Evolutionary conservation across 2,888 invertebrate species (phyloP).

Genomic region (Tortrix viridana): DNA sequence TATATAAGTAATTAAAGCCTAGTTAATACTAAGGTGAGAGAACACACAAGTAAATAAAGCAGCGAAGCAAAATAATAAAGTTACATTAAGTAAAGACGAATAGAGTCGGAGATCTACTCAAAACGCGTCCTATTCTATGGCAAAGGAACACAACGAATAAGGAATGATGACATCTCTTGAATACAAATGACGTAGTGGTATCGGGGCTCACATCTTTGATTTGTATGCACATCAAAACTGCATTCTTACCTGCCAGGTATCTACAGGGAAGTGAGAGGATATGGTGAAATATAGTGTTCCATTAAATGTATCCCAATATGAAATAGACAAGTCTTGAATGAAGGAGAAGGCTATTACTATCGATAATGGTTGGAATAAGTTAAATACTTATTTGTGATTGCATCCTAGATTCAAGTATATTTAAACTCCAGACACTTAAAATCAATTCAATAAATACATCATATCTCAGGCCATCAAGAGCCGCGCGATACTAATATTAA

Average conservation of each 20-base stretch:
- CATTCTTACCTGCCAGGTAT: not conserved
- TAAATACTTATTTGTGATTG: not conserved
- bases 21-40: slow-evolving; percentile 4
- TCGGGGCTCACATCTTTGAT: slow-evolving; percentile 26
- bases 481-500: slow-evolving; percentile 19
- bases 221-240: slow-evolving; percentile 30
- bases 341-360: not conserved
- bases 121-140: slow-evolving; percentile 23
- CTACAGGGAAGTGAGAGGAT: not conserved
- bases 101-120: slow-evolving; percentile 1
- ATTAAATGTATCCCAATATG: not conserved
- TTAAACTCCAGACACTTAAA: slow-evolving; percentile 18
- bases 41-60: not conserved
- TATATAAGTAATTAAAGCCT: slow-evolving; percentile 1
- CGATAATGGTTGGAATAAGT: not conserved
- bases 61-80: not conserved
- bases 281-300: not conserved
- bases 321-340: not conserved
- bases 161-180: slow-evolving; percentile 27
- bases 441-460: slow-evolving; percentile 25
- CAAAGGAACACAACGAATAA: slow-evolving; percentile 32
- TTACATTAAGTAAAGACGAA: not conserved
- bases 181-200: slow-evolving; percentile 33
- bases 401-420: slow-evolving; percentile 16
- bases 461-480: slow-evolving; percentile 23